A percentile compares a stretch with the other conserved stretches of the same genome.
Evolutionary conservation across 2,113 vertebrate species (phyloP).

Genomic region (Cyanistes caeruleus): DNA sequence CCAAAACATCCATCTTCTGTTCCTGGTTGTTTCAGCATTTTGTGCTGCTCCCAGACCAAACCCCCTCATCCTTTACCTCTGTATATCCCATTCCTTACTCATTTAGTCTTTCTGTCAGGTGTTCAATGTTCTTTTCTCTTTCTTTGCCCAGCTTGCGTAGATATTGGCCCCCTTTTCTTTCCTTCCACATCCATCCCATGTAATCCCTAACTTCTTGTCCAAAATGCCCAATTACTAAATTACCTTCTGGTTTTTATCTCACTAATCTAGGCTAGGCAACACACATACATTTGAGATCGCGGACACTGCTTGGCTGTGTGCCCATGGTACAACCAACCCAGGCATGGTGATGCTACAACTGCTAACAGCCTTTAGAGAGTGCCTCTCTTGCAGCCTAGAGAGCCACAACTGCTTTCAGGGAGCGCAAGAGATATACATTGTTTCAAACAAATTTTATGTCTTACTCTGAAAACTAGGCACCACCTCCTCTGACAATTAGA

Average conservation of each 20-base stretch:
- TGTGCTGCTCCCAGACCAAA: neutral
- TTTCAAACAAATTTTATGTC: neutral
- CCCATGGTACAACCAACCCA: neutral
- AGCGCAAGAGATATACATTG: neutral
- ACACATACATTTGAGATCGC: neutral
- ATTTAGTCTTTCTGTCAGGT: neutral
- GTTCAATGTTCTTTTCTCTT: neutral
- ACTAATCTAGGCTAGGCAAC: neutral
- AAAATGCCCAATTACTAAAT: neutral
- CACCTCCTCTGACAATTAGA: neutral
- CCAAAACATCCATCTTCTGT: neutral
- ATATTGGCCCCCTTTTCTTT: neutral
- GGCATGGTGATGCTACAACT: neutral
- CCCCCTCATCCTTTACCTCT: neutral
- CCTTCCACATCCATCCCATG: neutral
- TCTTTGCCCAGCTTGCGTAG: neutral
- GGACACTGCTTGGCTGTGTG: neutral
- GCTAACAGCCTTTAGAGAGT: neutral
- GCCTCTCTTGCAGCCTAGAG: neutral
- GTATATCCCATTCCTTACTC: neutral
- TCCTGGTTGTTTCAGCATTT: neutral
- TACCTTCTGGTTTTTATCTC: neutral
- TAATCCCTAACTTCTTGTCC: neutral
- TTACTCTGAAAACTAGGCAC: neutral
- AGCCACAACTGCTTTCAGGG: neutral